Evolutionary conservation across 2,888 invertebrate genomes (phyloP).

Genomic region (Drosophila anomelani): DNA sequence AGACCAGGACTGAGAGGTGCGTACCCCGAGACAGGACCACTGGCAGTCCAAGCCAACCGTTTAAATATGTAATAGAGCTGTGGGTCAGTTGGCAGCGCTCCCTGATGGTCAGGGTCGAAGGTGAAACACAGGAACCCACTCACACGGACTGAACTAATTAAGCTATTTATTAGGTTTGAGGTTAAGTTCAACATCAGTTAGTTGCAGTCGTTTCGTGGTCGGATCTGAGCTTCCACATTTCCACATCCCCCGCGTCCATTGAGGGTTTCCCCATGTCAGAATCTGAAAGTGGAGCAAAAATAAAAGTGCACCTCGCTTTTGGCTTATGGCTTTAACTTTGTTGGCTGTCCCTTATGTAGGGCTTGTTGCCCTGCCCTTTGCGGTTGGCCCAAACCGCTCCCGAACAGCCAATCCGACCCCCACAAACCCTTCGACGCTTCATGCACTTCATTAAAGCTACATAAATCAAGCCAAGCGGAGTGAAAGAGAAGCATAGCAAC

Average conservation of each 20-base stretch:
- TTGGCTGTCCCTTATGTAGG: constrained; percentile 56
- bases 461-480: constrained; percentile 67
- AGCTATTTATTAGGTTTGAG: constrained; percentile 79
- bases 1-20: neutral
- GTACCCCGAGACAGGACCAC: constrained; percentile 3
- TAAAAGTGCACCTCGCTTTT: constrained; percentile 44
- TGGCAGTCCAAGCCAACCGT: constrained; percentile 40
- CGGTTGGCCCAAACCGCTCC: constrained; percentile 41
- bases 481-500: constrained; percentile 16
- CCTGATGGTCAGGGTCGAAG: constrained; percentile 30
- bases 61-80: constrained; percentile 64
- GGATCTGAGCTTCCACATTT: constrained; percentile 4
- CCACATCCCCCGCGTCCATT: neutral
- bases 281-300: constrained; percentile 37
- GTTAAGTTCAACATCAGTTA: constrained; percentile 73
- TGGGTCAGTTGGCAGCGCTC: constrained; percentile 52
- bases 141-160: constrained; percentile 69
- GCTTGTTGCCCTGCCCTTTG: constrained; percentile 30
- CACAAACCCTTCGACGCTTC: constrained; percentile 38
- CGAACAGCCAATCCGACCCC: neutral
- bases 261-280: constrained; percentile 44
- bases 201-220: constrained; percentile 56
- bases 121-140: constrained; percentile 38
- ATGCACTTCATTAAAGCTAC: constrained; percentile 73
- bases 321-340: constrained; percentile 61